Evolutionary conservation across 2,888 invertebrate genomes (phyloP), one percentile per base, ranked within the genome.

Genomic region (Drosophila meridionalis): DNA sequence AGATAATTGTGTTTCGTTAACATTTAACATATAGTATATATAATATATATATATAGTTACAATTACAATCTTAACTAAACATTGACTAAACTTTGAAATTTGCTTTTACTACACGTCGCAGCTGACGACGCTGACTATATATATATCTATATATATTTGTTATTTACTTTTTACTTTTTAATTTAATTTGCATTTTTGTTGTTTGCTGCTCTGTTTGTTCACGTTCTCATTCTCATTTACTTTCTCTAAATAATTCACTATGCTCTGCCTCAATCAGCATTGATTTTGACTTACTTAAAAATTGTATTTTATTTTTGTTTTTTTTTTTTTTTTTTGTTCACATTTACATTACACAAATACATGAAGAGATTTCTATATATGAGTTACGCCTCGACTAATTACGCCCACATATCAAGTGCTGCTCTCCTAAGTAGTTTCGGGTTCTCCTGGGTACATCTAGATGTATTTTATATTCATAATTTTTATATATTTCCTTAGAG

Each of bases 1-100:
- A 88, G 82, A 87, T 83, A 86, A 89, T 84, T 89, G 87, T 86
- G 87, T 84, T 67, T 87, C 69, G 87, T 87, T 87, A 82, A 83
- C 87, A 84, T 80, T 79, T 89, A 76, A 75, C 57, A 68, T 72
- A 69, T 73, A 68, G 64, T 77, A 65, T 73, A 36, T 56, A 56
- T 56, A 56, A 30, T 68, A 61, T 20, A 20, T 20, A 20, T 20
- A 20, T 72, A 61, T 72, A 76, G 75, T 80, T 80, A 80, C 69
- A 77, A 59, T 72, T 80, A 71, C 65, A 72, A 73, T 82, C 86
- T 86, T 82, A 88, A 73, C 86, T 86, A 83, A 83, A 86, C 87
- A 87, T 86, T 88, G 87, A 88, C 89, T 86, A 88, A 82, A 72
- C 60, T 80, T 82, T 82, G 65, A 80, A 84, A 78, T 83, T 86